Evolutionary conservation across 2,888 invertebrate species (phyloP).

Genomic region (Orthosia incerta): DNA sequence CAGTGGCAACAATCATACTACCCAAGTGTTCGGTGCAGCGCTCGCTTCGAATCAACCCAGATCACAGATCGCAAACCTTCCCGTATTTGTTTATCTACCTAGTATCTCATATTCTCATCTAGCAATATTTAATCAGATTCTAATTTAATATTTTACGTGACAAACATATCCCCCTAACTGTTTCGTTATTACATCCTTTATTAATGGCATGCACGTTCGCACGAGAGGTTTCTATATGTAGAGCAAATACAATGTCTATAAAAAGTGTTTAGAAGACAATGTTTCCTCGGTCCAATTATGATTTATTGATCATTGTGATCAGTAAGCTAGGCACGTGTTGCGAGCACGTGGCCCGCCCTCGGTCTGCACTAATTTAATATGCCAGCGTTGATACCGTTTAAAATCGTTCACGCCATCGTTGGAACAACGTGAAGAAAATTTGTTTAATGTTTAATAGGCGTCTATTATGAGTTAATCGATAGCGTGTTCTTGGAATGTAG

Average conservation of each 20-base stretch:
- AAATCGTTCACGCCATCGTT: slow-evolving; percentile 59
- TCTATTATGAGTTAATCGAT: slow-evolving; percentile 40
- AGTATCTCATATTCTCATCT: not conserved
- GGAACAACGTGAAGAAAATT: slow-evolving; percentile 42
- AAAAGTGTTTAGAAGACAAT: slow-evolving; percentile 37
- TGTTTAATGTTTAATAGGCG: slow-evolving; percentile 39
- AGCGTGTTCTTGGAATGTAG: slow-evolving; percentile 18
- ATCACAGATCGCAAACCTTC: slow-evolving; percentile 36
- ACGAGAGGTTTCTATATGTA: not conserved
- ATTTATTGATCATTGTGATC: slow-evolving; percentile 55
- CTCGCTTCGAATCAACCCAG: slow-evolving; percentile 1
- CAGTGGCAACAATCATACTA: not conserved
- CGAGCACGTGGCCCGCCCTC: slow-evolving; percentile 51
- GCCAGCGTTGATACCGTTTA: slow-evolving; percentile 59
- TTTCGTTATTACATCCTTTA: slow-evolving; percentile 20
- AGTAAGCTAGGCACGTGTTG: slow-evolving; percentile 47
- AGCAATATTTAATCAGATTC: slow-evolving; percentile 15
- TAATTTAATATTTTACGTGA: slow-evolving; percentile 40
- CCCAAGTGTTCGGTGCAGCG: not conserved
- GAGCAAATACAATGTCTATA: slow-evolving; percentile 10
- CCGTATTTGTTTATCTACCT: not conserved
- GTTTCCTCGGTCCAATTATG: slow-evolving; percentile 48
- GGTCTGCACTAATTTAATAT: slow-evolving; percentile 56
- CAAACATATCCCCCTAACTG: slow-evolving; percentile 5
- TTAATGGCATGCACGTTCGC: slow-evolving; percentile 7